Conservation (phyloP, 2,797 vertebrate species). For the Spea hammondii region DNA sequence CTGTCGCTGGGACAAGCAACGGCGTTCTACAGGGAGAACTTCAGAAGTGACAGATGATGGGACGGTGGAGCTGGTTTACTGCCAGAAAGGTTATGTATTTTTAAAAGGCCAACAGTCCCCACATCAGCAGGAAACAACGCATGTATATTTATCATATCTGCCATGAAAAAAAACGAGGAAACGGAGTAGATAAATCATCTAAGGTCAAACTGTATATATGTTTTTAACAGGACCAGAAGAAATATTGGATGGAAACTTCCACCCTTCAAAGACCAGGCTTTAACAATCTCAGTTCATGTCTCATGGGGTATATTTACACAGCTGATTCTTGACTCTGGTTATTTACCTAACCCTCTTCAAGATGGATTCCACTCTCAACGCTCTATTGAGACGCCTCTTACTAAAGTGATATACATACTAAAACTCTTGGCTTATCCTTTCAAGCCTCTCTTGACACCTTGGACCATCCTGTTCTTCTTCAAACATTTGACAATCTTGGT, state of each 20-base stretch:
- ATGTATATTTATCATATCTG: constrained; percentile 24
- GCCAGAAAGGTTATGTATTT: constrained; percentile 39
- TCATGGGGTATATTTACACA: no score
- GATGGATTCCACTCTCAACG: no score
- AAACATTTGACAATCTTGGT: no score
- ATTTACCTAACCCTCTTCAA: no score
- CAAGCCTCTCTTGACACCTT: no score
- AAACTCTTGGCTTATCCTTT: no score
- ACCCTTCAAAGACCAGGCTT: neutral
- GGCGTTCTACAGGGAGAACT: accelerated
- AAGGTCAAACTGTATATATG: constrained; percentile 10
- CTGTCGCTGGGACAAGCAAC: neutral
- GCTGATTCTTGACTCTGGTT: no score
- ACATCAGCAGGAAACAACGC: constrained; percentile 27
- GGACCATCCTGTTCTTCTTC: no score
- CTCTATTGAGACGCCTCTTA: no score
- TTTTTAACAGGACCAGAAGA: neutral
- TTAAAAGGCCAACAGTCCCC: constrained; percentile 30
- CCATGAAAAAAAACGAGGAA: neutral
- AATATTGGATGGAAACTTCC: no score
- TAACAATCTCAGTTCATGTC: no score
- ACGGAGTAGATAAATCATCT: constrained; percentile 3
- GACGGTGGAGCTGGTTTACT: neutral
- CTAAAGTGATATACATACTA: no score
- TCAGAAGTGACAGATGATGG: constrained; percentile 11